Evolutionary conservation across 2,113 vertebrate genomes (phyloP).

Genomic region (Vicugna pacos): DNA sequence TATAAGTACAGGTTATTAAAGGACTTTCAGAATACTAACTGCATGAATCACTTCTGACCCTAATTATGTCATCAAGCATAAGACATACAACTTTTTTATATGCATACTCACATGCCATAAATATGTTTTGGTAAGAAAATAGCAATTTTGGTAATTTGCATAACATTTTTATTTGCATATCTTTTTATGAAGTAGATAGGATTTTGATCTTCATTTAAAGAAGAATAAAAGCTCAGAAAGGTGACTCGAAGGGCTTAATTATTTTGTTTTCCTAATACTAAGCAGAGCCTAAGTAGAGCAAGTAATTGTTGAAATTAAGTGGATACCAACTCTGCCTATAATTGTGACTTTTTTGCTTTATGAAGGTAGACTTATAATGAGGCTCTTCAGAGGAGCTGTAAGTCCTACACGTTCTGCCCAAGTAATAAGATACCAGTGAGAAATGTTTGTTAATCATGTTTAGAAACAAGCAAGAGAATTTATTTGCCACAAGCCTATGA

Average conservation of each 20-base stretch:
- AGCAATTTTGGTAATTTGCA: background rate
- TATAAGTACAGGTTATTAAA: background rate
- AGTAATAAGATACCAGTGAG: background rate
- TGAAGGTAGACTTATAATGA: background rate
- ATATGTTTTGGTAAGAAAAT: background rate
- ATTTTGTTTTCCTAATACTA: background rate
- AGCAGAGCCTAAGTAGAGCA: background rate
- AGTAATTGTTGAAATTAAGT: conserved; percentile 12
- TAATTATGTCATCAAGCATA: background rate
- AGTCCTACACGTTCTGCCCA: background rate
- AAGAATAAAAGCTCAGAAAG: background rate
- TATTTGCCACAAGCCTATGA: background rate
- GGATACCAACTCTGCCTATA: background rate
- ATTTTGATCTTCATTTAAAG: conserved; percentile 30
- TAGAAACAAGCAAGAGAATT: background rate
- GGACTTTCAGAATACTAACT: background rate
- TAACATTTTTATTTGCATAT: background rate
- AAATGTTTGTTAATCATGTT: background rate
- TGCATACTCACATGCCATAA: background rate
- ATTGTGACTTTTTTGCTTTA: background rate
- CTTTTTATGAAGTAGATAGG: background rate
- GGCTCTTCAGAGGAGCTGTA: background rate
- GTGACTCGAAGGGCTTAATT: background rate
- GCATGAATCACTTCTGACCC: background rate
- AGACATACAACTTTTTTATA: background rate